These are phyloP conservation scores for Drosophila simulans DNA, from an alignment of 1,140 invertebrate genomes.

Conservation along the genomic window DNA sequence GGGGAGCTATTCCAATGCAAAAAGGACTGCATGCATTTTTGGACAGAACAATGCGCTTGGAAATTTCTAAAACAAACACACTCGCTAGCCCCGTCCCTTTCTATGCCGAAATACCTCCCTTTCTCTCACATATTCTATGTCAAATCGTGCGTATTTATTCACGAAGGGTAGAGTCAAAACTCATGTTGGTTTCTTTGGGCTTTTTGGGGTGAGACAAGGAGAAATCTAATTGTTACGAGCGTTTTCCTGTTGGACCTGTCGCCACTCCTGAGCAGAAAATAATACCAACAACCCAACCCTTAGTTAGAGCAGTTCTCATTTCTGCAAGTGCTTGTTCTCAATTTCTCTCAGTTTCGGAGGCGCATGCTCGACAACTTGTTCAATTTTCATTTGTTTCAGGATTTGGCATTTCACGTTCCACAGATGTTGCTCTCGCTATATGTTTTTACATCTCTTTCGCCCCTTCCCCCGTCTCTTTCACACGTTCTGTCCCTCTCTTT, in stretches of 20 bases:
- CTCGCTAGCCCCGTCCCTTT: slow-evolving; percentile 5
- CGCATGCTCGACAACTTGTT: slow-evolving; percentile 51
- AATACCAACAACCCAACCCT: slow-evolving; percentile 53
- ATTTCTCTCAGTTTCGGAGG: slow-evolving; percentile 9
- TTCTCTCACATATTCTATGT: slow-evolving; percentile 15
- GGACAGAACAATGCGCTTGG: slow-evolving; percentile 60
- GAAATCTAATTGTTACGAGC: slow-evolving; percentile 64
- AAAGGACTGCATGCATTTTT: slow-evolving; percentile 52
- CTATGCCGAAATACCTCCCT: not conserved
- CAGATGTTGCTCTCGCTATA: slow-evolving; percentile 1
- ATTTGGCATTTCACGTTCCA: slow-evolving; percentile 24
- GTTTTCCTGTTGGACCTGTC: slow-evolving; percentile 71
- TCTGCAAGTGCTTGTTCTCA: not conserved
- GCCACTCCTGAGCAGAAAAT: slow-evolving; percentile 21
- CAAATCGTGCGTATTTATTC: slow-evolving; percentile 60
- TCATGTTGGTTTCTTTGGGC: slow-evolving; percentile 21
- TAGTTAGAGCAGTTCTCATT: slow-evolving; percentile 12
- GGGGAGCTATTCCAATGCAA: slow-evolving; percentile 26
- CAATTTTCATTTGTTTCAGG: slow-evolving; percentile 36
- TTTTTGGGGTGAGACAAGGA: slow-evolving; percentile 8
- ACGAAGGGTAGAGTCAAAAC: slow-evolving; percentile 1
- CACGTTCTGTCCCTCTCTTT: not conserved
- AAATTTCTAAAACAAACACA: slow-evolving; percentile 76
- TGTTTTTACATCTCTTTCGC: not conserved
- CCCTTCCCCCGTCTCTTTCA: slow-evolving; percentile 2